phyloP scores from a whole-genome alignment of 2,113 vertebrate species.

The Cyprinodon brontotheroides region DNA sequence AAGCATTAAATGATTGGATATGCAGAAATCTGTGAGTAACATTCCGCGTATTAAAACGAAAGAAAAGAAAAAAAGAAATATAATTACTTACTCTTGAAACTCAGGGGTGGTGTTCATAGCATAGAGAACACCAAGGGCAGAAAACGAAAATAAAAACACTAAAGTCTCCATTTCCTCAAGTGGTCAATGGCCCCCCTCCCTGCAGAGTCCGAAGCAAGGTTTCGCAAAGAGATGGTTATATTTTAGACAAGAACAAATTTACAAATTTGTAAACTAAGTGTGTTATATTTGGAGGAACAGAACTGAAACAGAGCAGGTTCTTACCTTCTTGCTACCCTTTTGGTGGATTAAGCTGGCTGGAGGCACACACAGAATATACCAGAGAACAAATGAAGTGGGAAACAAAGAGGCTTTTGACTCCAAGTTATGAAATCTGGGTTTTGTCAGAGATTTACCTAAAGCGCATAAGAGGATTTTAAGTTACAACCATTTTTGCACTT shows the following conservation, averaged over 20 bases:
- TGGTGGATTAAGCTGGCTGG: constrained; percentile 58
- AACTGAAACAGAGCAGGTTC: constrained; percentile 37
- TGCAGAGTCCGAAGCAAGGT: constrained; percentile 11
- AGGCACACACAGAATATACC: constrained; percentile 55
- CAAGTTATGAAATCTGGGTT: constrained; percentile 70
- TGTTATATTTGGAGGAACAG: not conserved
- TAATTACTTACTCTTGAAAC: constrained; percentile 85
- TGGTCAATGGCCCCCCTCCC: constrained; percentile 9
- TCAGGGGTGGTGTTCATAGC: constrained; percentile 75
- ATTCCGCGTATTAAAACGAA: not conserved
- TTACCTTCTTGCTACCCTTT: constrained; percentile 65
- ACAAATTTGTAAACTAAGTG: not conserved
- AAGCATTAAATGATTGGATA: not conserved
- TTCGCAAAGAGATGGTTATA: constrained; percentile 26
- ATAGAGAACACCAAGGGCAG: constrained; percentile 82
- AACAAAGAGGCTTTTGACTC: constrained; percentile 73
- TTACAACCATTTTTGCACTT: constrained; percentile 17
- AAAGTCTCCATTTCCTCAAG: constrained; percentile 68
- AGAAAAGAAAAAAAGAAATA: constrained; percentile 9
- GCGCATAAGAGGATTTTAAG: constrained; percentile 61
- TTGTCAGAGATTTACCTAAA: constrained; percentile 77
- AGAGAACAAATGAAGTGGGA: constrained; percentile 53
- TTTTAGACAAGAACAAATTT: not conserved
- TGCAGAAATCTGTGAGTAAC: not conserved
- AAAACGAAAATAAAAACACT: constrained; percentile 82